phyloP scores from a whole-genome alignment of 2,797 vertebrate species.

The Cichlasoma orientale region DNA sequence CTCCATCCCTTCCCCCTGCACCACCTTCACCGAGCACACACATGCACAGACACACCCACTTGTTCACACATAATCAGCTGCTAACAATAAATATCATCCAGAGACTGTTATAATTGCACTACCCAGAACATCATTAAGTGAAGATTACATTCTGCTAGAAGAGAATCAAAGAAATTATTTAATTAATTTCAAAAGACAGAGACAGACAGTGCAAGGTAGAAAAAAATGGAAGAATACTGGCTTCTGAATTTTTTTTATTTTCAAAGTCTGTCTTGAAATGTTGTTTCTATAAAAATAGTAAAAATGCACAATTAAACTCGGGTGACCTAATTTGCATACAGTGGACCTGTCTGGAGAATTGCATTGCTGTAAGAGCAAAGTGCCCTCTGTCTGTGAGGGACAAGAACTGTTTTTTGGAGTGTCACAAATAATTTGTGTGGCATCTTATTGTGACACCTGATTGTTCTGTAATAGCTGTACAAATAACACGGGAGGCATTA shows the following conservation, averaged over 20 bases:
- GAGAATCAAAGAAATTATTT: slow-evolving; percentile 44
- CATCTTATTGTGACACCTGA: no score
- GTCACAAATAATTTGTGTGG: no score
- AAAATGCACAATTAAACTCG: no score
- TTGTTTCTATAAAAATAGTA: no score
- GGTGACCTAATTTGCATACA: no score
- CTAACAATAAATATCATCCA: slow-evolving; percentile 39
- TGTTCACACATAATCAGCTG: not conserved
- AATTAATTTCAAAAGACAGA: slow-evolving; percentile 24
- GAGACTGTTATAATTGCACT: slow-evolving; percentile 50
- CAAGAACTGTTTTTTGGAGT: no score
- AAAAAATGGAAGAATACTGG: not conserved
- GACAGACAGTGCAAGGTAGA: not conserved
- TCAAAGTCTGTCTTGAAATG: no score
- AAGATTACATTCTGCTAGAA: slow-evolving; percentile 54
- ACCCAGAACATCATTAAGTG: slow-evolving; percentile 54
- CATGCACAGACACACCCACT: not conserved
- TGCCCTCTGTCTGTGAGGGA: no score
- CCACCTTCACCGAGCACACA: not conserved
- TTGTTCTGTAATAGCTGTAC: no score
- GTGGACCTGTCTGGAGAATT: not conserved
- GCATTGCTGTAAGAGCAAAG: not conserved
- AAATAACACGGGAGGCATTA: no score
- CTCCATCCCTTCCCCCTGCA: not conserved
- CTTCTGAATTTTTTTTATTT: not conserved